These are phyloP conservation scores for Pocillopora verrucosa DNA, from an alignment of 64 coral and sea anemone genomes.

Conservation along the genomic window DNA sequence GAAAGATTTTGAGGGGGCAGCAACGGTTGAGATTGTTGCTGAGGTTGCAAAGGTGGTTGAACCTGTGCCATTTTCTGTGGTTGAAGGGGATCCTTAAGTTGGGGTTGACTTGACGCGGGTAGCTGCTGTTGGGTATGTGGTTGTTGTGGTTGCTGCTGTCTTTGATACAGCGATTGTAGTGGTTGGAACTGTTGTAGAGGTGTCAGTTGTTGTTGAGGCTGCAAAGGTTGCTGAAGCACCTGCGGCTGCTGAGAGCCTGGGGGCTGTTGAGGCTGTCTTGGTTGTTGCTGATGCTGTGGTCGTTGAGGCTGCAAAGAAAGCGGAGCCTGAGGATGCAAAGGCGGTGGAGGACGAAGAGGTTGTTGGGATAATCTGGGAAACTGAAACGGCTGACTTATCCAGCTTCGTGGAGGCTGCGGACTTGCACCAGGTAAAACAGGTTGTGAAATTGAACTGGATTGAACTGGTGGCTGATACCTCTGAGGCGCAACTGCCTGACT, in stretches of 20 bases:
- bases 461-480: slow-evolving; percentile 31
- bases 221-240: slow-evolving; percentile 1
- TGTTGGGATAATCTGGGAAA: slow-evolving; percentile 29
- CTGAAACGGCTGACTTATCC: slow-evolving; percentile 29
- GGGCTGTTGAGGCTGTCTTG: not conserved
- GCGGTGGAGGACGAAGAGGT: slow-evolving; percentile 21
- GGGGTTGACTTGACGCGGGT: not conserved
- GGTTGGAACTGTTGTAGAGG: not conserved
- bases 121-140: slow-evolving; percentile 17
- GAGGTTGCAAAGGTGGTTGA: slow-evolving; percentile 18
- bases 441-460: slow-evolving; percentile 26
- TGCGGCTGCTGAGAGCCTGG: not conserved
- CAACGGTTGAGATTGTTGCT: not conserved
- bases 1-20: not conserved
- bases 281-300: slow-evolving; percentile 15
- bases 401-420: slow-evolving; percentile 39
- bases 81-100: slow-evolving; percentile 14
- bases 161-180: slow-evolving; percentile 4
- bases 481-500: slow-evolving; percentile 11
- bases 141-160: not conserved
- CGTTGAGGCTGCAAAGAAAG: not conserved
- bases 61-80: not conserved
- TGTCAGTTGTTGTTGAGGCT: not conserved
- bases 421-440: slow-evolving; percentile 2
- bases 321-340: slow-evolving; percentile 33